Base-by-base conservation (phyloP, 1,140 invertebrate species). In the Aradophagus sp. region DNA sequence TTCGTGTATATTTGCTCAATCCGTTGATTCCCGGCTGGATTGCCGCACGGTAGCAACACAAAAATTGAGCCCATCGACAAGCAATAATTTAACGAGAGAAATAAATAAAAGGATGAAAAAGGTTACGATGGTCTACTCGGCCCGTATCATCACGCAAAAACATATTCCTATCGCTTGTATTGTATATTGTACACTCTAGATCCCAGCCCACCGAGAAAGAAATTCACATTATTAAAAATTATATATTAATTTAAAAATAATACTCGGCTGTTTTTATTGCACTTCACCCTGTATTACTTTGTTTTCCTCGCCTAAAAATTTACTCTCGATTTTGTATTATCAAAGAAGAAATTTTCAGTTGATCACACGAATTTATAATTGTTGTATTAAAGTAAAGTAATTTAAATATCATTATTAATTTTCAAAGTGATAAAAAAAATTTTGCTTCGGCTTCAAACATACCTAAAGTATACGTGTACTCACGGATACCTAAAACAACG, bases 191-290 rank as follows among this genome's bases (percentile, higher is more conserved):
- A 84, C 76, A 84, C 81, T 77, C 62, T 77, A 69, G 73, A 70
- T 74, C 58, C 73, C 71, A 65, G 69, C 66, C 72, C 52, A 75
- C 72, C 71, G 63, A 65, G 68, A 79, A 82, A 69, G 66, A 69
- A 69, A 69, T 77, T 75, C 78, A 84, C 77, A 78, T 77, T 78
- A 83, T 77, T 84, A 81, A 84, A 77, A 84, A 84, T 82, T 84
- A 82, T 83, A 84, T 80, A 85, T 84, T 84, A 83, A 84, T 84
- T 84, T 84, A 84, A 84, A 85, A 85, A 83, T 83, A 84, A 52
- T 7, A 68, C 31, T 44, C 8, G 4, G 19, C 29, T 55, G 27
- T 53, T 62, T 61, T 58, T 76, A 56, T 73, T 77, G 66, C 29
- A 44, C 27, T 55, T 23, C 8, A 23, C 20, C 20, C 8, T n/a